Conservation (phyloP, 2,113 vertebrate genomes). For the Cololabis saira region DNA sequence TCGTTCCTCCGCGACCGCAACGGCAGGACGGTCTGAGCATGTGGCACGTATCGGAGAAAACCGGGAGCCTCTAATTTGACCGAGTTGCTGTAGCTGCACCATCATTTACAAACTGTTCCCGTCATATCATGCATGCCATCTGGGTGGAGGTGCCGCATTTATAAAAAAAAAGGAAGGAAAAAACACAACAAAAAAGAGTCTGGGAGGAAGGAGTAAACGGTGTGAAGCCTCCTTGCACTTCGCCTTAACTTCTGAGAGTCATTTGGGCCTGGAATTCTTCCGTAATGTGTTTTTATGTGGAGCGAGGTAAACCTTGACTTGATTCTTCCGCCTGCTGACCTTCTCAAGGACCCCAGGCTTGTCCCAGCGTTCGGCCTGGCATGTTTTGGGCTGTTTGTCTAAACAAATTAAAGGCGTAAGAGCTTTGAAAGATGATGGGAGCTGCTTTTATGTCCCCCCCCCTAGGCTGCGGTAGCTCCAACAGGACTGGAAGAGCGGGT, state of each 20-base stretch:
- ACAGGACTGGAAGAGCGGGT: conserved; percentile 64
- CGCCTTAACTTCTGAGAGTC: not conserved
- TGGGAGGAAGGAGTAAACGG: conserved; percentile 23
- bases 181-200: conserved; percentile 28
- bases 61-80: conserved; percentile 67
- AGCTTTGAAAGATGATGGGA: conserved; percentile 66
- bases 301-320: not conserved
- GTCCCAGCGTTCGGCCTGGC: conserved; percentile 45
- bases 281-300: too few species aligned
- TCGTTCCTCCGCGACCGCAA: conserved; percentile 86
- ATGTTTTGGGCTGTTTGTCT: conserved; percentile 76
- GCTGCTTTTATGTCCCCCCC: conserved; percentile 70
- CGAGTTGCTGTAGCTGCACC: conserved; percentile 40
- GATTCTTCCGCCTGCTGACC: conserved; percentile 27
- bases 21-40: conserved; percentile 75
- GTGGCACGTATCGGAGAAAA: conserved; percentile 34
- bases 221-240: not conserved
- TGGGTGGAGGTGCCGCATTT: conserved; percentile 60
- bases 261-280: not conserved
- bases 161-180: not conserved
- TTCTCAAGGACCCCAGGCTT: conserved; percentile 48
- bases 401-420: conserved; percentile 76
- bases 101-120: conserved; percentile 56
- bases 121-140: conserved; percentile 64
- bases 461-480: conserved; percentile 70